Evolutionary conservation across 2,113 vertebrate species (phyloP), one percentile per base, ranked within the genome.

Genomic region (Pollimyrus isidori): DNA sequence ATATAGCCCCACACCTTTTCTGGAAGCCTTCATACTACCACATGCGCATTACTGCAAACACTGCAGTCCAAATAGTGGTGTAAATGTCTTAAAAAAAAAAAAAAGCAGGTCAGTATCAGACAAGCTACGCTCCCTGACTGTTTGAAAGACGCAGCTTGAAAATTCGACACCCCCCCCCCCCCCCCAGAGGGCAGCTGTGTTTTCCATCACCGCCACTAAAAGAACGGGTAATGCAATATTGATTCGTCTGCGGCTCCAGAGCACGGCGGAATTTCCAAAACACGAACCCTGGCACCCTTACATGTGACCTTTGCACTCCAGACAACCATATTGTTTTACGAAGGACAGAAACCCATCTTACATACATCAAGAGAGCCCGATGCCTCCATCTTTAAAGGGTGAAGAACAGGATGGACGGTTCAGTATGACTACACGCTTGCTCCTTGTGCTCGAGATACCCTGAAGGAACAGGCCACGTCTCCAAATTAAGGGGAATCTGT

Each of bases 401-500:
- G 46, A 53, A 82, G 91, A 91, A 88, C 15, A 89, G 89, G 90
- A 91, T 92, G 52, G 3, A 53, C 17, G 73, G 35, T 39, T 80
- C 35, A 19, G 13, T 19, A 19, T 19, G 73, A 80, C 73, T 5
- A 80, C 73, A 80, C 87, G 50, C 83, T 76, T 23, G 21, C 46
- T 69, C n/a, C 19, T 19, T 35, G 15, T 48, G 45, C 82, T 10
- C 7, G 15, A 45, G 35, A 23, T 85, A 23, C 42, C 46, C 45
- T 49, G 19, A 85, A 42, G 42, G 15, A 49, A 49, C 21, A 23
- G 62, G 42, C 39, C 11, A 85, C 45, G 17, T 50, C 73, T 90
- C 90, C 91, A 92, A 92, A 89, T 86, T 86, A 89, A 90, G 82
- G 11, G 13, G 91, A 91, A 94, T 95, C 94, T 93, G 89, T 92